Evolutionary conservation across 64 coral and sea anemone species (phyloP).

Genomic region (Montipora cactus): DNA sequence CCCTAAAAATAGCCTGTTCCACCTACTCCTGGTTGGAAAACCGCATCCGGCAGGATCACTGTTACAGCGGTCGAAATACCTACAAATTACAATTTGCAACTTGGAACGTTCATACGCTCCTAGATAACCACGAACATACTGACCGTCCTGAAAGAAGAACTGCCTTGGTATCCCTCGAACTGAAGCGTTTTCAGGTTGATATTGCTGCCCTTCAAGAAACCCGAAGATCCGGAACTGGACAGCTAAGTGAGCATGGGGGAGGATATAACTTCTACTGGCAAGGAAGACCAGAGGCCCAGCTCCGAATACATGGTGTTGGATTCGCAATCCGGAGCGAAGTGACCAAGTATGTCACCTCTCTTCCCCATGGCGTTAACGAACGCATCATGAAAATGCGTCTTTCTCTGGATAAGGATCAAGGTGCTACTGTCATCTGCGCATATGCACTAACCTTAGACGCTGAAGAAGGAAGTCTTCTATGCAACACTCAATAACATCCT

Average conservation of each 20-base stretch:
- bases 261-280: neutral
- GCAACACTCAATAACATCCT: neutral
- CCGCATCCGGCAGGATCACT: slow-evolving; percentile 18
- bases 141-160: neutral
- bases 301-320: no score
- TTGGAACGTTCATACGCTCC: neutral
- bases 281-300: no score
- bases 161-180: neutral
- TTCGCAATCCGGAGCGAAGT: no score
- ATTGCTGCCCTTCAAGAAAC: neutral
- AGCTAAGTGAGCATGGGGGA: neutral
- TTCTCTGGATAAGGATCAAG: neutral
- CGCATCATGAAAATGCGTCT: neutral
- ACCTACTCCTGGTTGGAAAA: slow-evolving; percentile 44
- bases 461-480: neutral
- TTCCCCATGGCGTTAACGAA: neutral
- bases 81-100: neutral
- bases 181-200: neutral
- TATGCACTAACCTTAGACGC: slow-evolving; percentile 3
- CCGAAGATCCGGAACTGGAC: neutral
- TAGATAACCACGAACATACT: neutral
- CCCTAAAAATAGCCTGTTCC: slow-evolving; percentile 47
- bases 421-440: neutral
- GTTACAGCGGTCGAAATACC: neutral
- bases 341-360: neutral